A percentile compares a stretch with the other conserved stretches of the same genome.
These are phyloP conservation scores for Drosophila paranaensis DNA, from an alignment of 2,888 invertebrate genomes.

Conservation along the genomic window DNA sequence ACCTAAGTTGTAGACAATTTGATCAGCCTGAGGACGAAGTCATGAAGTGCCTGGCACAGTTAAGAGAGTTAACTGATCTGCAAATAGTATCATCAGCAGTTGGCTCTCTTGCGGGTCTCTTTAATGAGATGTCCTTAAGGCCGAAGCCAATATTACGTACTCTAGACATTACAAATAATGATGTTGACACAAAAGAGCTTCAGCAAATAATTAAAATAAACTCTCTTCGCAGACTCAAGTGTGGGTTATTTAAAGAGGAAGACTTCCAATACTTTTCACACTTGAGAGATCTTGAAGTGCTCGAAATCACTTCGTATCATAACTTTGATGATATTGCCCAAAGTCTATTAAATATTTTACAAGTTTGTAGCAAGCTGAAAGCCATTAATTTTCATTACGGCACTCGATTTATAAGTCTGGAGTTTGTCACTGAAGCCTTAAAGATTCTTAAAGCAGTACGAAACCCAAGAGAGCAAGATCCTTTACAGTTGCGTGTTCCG, in stretches of 20 bases:
- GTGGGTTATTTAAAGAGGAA: neutral
- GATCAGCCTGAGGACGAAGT: neutral
- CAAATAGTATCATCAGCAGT: neutral
- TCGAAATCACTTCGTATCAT: neutral
- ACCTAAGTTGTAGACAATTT: no score
- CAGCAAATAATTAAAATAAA: neutral
- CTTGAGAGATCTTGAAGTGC: neutral
- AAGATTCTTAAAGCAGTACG: neutral
- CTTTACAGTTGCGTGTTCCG: neutral
- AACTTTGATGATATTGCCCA: neutral
- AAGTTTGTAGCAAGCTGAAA: neutral
- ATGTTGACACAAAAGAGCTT: neutral
- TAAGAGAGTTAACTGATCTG: neutral
- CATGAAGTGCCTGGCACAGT: neutral
- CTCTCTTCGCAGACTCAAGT: constrained; percentile 3
- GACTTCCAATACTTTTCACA: neutral
- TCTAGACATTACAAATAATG: neutral
- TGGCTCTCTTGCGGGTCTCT: neutral
- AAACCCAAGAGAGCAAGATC: neutral
- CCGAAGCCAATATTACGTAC: neutral
- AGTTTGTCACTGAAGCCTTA: neutral
- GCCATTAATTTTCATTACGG: neutral
- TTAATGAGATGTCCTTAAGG: neutral
- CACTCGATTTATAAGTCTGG: neutral
- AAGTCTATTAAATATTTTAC: neutral